Evolutionary conservation across 2,888 invertebrate genomes (phyloP).

Genomic region (Apodemia mormo): DNA sequence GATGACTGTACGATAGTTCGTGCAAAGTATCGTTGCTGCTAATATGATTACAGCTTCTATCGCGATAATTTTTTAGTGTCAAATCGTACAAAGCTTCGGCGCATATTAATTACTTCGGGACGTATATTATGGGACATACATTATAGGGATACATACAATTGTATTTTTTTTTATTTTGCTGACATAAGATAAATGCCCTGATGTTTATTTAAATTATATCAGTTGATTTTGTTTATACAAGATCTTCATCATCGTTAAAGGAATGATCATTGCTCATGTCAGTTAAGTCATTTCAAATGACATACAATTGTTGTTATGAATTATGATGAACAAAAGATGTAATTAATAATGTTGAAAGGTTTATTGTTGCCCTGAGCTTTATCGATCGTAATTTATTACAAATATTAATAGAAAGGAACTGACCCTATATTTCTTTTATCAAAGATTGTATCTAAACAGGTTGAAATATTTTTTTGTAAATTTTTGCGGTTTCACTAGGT

Average conservation of each 20-base stretch:
- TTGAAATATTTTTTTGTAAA: neutral
- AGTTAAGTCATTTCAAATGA: neutral
- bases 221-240: neutral
- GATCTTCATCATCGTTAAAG: neutral
- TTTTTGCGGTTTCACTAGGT: no score
- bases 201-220: neutral
- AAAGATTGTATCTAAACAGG: neutral
- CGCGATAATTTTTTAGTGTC: no score
- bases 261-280: neutral
- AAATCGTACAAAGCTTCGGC: no score
- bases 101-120: no score
- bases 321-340: conserved; percentile 15
- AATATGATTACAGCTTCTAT: no score
- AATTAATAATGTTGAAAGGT: conserved; percentile 27
- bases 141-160: no score
- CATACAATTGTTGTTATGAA: conserved; percentile 3
- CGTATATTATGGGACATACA: no score
- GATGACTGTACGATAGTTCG: no score
- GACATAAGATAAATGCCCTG: no score
- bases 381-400: conserved; percentile 1
- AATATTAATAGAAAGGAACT: neutral
- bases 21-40: no score
- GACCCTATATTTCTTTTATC: neutral
- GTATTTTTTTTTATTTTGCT: no score
- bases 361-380: conserved; percentile 21